Evolutionary conservation across 2,888 invertebrate genomes (phyloP), one percentile per base, ranked within the genome.

Genomic region (Sarcophaga variegata): DNA sequence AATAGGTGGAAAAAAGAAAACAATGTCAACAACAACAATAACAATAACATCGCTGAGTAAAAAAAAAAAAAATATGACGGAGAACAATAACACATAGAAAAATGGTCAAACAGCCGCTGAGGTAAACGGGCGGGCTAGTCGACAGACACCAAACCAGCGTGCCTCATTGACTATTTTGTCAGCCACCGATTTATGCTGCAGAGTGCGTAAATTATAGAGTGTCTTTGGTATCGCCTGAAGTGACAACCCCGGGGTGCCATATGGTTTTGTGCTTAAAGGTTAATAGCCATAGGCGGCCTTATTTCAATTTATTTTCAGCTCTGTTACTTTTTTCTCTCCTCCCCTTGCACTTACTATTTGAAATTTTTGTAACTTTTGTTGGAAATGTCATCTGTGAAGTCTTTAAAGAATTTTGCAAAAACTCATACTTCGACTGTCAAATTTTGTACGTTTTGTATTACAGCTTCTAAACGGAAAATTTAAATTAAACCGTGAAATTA

Each of bases 221-320:
- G 82, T 80, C 76, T 76, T 72, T 79, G 75, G 63, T 83, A 72
- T 77, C 86, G 80, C 86, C 76, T 83, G 71, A 82, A 72, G 86
- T 86, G 86, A 86, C 80, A 86, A 80, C 79, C 79, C 79, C 86
- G 63, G 76, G 82, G 86, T 86, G 86, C 72, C 86, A 86, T 72
- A 80, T 82, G 79, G 79, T 72, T 86, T 79, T 66, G 71, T 71
- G 79, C 75, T 76, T 81, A 85, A 85, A 85, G 76, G 71, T 81
- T 76, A 81, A 76, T 74, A 83, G 77, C 83, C 72, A 78, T 83
- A 83, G 83, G 83, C 83, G 77, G 72, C 67, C 66, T 71, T 66
- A 72, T 77, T 71, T 82, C 77, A 82, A 77, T 82, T 82, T 75
- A 59, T 67, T 66, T 85, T 49, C 22, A n/a, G n/a, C 11, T 74